Evolutionary conservation across 92 coral and sea anemone species (phyloP).

Genomic region (Actinostola sp.): DNA sequence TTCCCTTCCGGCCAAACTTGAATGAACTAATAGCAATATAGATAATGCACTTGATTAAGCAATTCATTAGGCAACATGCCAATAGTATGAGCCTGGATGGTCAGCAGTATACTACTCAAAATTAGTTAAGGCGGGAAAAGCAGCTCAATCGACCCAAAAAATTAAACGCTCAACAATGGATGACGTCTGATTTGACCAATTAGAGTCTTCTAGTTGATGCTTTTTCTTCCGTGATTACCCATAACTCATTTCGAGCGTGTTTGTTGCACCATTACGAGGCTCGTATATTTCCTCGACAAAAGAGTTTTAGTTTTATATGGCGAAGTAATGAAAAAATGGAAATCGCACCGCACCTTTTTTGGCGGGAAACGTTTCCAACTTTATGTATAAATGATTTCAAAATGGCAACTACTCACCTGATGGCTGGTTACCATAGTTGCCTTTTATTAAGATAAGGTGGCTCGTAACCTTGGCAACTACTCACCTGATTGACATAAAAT

Average conservation of each 20-base stretch:
- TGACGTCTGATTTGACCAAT: too few species aligned
- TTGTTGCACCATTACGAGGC: neutral
- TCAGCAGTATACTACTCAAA: neutral
- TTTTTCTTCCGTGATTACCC: conserved; percentile 1
- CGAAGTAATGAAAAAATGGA: conserved; percentile 16
- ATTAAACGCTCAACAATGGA: too few species aligned
- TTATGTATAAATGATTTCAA: conserved; percentile 19
- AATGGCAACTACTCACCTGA: conserved; percentile 18
- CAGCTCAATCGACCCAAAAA: too few species aligned
- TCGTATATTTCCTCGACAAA: neutral
- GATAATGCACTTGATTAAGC: conserved; percentile 9
- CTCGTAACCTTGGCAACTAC: neutral
- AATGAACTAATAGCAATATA: conserved; percentile 19
- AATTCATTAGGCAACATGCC: neutral
- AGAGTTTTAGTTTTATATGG: conserved; percentile 24
- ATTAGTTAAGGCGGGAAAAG: too few species aligned
- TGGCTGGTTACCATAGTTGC: too few species aligned
- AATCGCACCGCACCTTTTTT: conserved; percentile 5
- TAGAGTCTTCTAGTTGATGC: too few species aligned
- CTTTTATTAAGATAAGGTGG: neutral
- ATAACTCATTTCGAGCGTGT: neutral
- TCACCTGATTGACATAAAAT: too few species aligned
- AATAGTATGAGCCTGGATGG: neutral
- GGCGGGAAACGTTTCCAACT: conserved; percentile 24
- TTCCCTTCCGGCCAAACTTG: conserved; percentile 31